Evolutionary conservation across 1,140 invertebrate genomes (phyloP), one percentile per base, ranked within the genome.

Genomic region (Lerema accius): DNA sequence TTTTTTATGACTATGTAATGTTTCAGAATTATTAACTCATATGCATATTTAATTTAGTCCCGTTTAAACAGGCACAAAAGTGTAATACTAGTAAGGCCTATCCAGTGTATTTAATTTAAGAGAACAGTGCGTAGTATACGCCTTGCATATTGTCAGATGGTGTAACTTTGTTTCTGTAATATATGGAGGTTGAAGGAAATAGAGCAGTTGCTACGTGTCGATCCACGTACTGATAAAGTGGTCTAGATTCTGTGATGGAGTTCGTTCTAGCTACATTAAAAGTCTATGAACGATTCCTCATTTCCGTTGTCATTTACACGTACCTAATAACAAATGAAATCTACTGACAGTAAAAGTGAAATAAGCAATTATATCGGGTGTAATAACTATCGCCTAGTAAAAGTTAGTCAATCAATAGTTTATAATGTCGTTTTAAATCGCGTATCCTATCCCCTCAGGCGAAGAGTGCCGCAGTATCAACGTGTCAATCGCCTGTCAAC

Each of bases 151-250:
- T 32, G 16, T 45, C 19, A 26, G 28, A 17, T 51, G 49, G 49
- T 51, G 49, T 51, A 51, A 51, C 28, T 28, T 28, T 51, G 32
- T 51, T 51, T 51, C 49, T 51, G 49, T 51, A 51, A 51, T 51
- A 51, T 32, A 32, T 51, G 26, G 49, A 51, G 49, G 49, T 51
- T 28, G 49, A 51, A 51, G 49, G 32, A 51, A 51, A 51, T 51
- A 37, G 32, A 51, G 7, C 19, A 49, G 49, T 46, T 5, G 16
- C 14, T 51, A 51, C 49, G 49, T 51, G 49, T 37, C 32, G 32
- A 51, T 51, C 17, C 16, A 37, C 35, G 49, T 37, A 19, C 32
- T 16, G 49, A 51, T 51, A 51, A 39, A 51, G 35, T 51, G 49
- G 16, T n/a, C 49, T 16, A 51, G 49, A 51, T 51, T 28, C 14